Evolutionary conservation across 2,113 vertebrate species (phyloP), one percentile per base, ranked within the genome.

Genomic region (Syrmaticus mikado): DNA sequence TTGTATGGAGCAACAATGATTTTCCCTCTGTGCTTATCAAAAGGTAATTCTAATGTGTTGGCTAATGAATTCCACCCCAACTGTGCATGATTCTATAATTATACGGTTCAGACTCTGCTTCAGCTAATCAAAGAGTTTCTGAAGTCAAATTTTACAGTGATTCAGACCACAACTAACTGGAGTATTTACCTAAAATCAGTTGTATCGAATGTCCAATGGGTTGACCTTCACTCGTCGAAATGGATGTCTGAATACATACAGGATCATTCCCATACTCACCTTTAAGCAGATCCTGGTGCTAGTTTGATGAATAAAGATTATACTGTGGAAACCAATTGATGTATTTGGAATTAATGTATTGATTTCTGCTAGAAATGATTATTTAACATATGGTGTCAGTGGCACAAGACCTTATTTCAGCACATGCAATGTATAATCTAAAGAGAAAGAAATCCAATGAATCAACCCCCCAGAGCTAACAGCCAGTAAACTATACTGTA

Each of bases 31-130:
- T 81, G 36, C 32, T 78, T 82, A 79, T 75, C 0, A 0, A 84
- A 97, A 91, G 65, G 85, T 95, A 71, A 83, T 70, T 82, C 41
- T 80, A 62, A 70, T 32, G 5, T 72, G 41, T 52, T 91, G 46
- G 30, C 79, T 94, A 92, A 93, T 90, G 68, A 94, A 88, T 95
- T 94, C 91, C 67, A 74, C 68, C 65, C 79, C 67, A 90, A 43
- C 82, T 86, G 72, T 72, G 43, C 1, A 0, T 86, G 93, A 94
- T 93, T 80, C 81, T 73, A 67, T 68, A 96, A 93, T 94, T 94
- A 81, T 2, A 48, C 34, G 57, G 85, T 74, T 91, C 87, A 92
- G 61, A 28, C 40, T 88, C 36, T 73, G 71, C 70, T 75, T 81
- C 71, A 74, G 50, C 40, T 89, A 80, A 89, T 91, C 76, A 78